Conservation (phyloP, 2,888 invertebrate species). For the Spodoptera littoralis region DNA sequence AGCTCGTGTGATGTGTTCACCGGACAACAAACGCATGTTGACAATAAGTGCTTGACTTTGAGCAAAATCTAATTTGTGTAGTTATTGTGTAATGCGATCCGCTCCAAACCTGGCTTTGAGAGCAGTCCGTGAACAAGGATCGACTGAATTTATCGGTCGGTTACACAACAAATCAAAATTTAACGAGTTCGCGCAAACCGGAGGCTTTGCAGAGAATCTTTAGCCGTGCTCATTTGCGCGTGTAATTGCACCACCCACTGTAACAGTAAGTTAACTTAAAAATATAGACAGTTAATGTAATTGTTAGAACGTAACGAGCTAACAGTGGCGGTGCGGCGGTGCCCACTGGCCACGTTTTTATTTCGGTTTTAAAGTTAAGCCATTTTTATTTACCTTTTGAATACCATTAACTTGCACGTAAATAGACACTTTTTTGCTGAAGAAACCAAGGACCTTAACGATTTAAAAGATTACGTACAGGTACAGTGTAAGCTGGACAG, state of each 20-base stretch:
- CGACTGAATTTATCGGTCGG: slow-evolving; percentile 84
- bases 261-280: slow-evolving; percentile 63
- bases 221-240: slow-evolving; percentile 76
- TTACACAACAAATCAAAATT: slow-evolving; percentile 88
- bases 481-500: slow-evolving; percentile 83
- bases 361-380: slow-evolving; percentile 58
- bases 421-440: slow-evolving; percentile 75
- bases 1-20: slow-evolving; percentile 81
- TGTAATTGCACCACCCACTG: slow-evolving; percentile 81
- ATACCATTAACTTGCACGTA: slow-evolving; percentile 78
- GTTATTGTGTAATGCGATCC: slow-evolving; percentile 87
- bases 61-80: slow-evolving; percentile 88
- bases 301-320: slow-evolving; percentile 40
- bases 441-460: slow-evolving; percentile 46
- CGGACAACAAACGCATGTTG: slow-evolving; percentile 82
- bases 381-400: slow-evolving; percentile 72
- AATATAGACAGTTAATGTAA: slow-evolving; percentile 37
- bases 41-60: slow-evolving; percentile 87
- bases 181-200: slow-evolving; percentile 84
- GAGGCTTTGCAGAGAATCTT: slow-evolving; percentile 73
- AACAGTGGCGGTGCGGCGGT: slow-evolving; percentile 57
- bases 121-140: slow-evolving; percentile 73
- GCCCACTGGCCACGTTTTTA: slow-evolving; percentile 50
- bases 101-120: slow-evolving; percentile 74
- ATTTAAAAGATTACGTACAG: slow-evolving; percentile 75